Percentiles rank a stretch among this genome's conserved stretches.
Conservation (phyloP, 2,113 vertebrate genomes). For the Progne subis region DNA sequence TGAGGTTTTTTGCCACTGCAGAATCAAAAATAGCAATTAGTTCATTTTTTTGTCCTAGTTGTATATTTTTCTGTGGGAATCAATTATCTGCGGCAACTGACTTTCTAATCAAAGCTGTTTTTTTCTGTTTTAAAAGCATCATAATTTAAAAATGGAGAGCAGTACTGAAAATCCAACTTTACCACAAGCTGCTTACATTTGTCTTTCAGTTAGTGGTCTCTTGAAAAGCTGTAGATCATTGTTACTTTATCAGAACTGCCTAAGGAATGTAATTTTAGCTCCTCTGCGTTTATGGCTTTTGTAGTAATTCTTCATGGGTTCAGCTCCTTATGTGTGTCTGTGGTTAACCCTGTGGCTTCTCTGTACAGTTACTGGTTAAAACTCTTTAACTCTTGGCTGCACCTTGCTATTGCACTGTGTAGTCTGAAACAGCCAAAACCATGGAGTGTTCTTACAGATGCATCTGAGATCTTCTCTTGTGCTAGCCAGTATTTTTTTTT, state of each 20-base stretch:
- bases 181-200: not conserved
- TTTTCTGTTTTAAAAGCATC: constrained; percentile 16
- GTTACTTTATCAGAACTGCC: constrained; percentile 25
- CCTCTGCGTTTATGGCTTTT: not conserved
- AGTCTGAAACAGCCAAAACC: not conserved
- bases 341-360: not conserved
- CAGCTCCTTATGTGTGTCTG: not conserved
- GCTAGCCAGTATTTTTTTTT: not conserved
- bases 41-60: constrained; percentile 16
- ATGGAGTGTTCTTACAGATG: not conserved
- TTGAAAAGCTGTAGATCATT: not conserved
- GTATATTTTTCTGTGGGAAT: not conserved
- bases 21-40: constrained; percentile 36
- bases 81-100: constrained; percentile 3
- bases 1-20: constrained; percentile 20
- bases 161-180: not conserved
- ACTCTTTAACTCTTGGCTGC: not conserved
- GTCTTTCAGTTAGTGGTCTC: not conserved
- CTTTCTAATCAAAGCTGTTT: not conserved
- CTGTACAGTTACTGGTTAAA: not conserved
- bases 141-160: constrained; percentile 10
- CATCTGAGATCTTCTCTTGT: not conserved
- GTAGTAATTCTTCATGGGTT: not conserved
- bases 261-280: constrained; percentile 11
- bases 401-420: not conserved